Evolutionary conservation across 2,113 vertebrate species (phyloP).

Genomic region (Scomber japonicus): DNA sequence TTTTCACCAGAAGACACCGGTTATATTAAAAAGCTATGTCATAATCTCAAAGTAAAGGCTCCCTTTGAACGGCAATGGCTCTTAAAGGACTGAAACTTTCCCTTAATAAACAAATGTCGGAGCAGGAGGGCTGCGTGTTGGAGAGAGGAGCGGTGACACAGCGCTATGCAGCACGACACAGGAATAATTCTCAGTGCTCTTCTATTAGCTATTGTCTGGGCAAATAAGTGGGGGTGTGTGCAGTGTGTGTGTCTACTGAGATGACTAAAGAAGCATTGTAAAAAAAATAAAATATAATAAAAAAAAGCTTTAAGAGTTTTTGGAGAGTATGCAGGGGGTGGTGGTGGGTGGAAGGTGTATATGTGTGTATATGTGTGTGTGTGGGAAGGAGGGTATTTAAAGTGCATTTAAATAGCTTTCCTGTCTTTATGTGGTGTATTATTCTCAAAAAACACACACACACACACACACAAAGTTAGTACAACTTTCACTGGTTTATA

Average conservation of each 20-base stretch:
- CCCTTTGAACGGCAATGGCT: conserved; percentile 64
- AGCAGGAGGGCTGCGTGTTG: conserved; percentile 42
- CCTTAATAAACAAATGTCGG: conserved; percentile 66
- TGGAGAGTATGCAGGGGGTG: conserved; percentile 55
- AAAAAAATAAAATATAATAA: conserved; percentile 7
- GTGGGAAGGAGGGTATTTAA: conserved; percentile 36
- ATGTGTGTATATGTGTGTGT: conserved; percentile 9
- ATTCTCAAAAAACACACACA: conserved; percentile 10
- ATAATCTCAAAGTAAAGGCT: conserved; percentile 68
- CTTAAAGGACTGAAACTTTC: conserved; percentile 73
- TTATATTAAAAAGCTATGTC: conserved; percentile 79
- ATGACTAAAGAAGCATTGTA: conserved; percentile 65
- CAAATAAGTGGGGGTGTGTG: conserved; percentile 69
- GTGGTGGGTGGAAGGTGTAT: conserved; percentile 46
- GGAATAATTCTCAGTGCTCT: conserved; percentile 58
- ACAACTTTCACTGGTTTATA: neutral
- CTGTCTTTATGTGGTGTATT: conserved; percentile 28
- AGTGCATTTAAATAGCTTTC: conserved; percentile 47
- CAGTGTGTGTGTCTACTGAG: conserved; percentile 29
- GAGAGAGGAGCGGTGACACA: conserved; percentile 61
- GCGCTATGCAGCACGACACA: conserved; percentile 57
- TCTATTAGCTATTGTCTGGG: conserved; percentile 71
- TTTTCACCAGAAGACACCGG: conserved; percentile 42
- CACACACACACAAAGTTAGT: conserved; percentile 2
- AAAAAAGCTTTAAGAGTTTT: conserved; percentile 60